Conservation (phyloP, 2,113 vertebrate species). For the Catharus minimus region DNA sequence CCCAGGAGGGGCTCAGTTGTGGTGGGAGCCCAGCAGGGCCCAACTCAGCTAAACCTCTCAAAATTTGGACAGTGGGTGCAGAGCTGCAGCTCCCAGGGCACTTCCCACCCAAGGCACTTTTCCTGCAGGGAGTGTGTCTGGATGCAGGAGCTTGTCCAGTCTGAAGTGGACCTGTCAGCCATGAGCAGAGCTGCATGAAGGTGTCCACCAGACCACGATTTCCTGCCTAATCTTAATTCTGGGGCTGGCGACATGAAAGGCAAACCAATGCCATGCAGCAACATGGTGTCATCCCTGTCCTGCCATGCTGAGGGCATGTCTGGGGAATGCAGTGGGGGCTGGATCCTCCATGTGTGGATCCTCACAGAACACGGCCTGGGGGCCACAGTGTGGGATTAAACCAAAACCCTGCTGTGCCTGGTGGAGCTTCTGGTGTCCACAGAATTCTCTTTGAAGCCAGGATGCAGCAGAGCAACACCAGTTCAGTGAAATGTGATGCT, state of each 20-base stretch:
- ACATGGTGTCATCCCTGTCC: background rate
- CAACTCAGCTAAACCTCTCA: background rate
- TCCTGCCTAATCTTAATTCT: background rate
- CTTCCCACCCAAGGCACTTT: background rate
- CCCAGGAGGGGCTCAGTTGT: background rate
- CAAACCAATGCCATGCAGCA: background rate
- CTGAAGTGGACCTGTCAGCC: background rate
- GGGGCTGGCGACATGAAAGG: background rate
- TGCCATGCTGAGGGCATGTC: background rate
- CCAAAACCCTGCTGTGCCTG: background rate
- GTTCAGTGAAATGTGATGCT: background rate
- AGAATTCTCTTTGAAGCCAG: background rate
- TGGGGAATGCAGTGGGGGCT: background rate
- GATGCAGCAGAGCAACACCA: background rate
- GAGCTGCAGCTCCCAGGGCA: background rate
- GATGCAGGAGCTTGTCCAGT: background rate
- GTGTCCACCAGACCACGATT: background rate
- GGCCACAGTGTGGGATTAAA: background rate
- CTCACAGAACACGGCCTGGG: accelerated
- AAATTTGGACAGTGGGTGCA: background rate
- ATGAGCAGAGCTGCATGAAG: background rate
- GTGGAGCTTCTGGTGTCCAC: background rate
- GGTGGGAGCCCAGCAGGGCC: background rate
- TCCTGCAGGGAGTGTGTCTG: background rate
- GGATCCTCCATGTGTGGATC: background rate